Evolutionary conservation across 1,140 invertebrate genomes (phyloP), one percentile per base, ranked within the genome.

Genomic region (Cyphomyrmex costatus): DNA sequence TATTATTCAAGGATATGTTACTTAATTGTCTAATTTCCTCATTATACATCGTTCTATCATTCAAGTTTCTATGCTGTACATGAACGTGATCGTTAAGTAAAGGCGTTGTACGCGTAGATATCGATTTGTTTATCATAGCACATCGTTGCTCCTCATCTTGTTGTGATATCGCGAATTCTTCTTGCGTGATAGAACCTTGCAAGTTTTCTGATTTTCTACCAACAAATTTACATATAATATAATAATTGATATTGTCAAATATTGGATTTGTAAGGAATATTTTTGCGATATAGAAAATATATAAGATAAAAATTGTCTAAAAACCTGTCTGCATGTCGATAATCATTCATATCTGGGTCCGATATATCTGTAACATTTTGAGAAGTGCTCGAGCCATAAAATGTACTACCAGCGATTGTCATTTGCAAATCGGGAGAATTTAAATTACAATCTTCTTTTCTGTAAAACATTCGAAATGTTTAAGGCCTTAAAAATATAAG

Each of bases 91-190:
- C 93, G n/a, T 87, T 93, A 12, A 88, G 90, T 14, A 92, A 70
- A 73, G 92, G 89, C 0, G 91, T 93, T 6, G 88, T 70, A 2
- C 86, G 91, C 0, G 91, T 63, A 2, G 90, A 90, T 24, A 88
- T 56, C 12, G 90, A 88, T 61, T 71, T 85, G 33, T 87, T 92
- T 36, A 68, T 79, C 7, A 58, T 86, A 27, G 53, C 42, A 36
- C 66, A 80, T 36, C 71, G 73, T 56, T 87, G 94, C n/a, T 97
- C 97, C 93, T 97, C 97, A 80, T 96, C 96, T 91, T 97, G 97
- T 89, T 97, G 96, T 79, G 96, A 95, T 61, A 97, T 94, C 97
- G 97, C 97, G 89, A 97, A 96, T 93, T 97, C 96, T 94, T 97
- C 97, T 6, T 98, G 94, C 0, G 97, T 97, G 1, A 96, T 95